Evolutionary conservation across 2,113 vertebrate species (phyloP).

Genomic region (Ptilorrhoa leucosticta): DNA sequence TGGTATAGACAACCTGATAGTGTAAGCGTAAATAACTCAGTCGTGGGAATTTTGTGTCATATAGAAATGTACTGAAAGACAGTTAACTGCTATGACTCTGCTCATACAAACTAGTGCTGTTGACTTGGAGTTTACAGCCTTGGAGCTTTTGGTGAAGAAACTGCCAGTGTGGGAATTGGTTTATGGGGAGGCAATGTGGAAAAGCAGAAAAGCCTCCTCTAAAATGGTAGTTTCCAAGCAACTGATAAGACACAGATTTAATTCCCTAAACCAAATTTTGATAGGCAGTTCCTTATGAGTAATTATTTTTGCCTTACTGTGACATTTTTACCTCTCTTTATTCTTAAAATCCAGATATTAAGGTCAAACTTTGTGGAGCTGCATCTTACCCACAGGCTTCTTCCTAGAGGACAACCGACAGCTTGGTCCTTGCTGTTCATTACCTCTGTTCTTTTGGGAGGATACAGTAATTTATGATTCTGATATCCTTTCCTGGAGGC

Average conservation of each 20-base stretch:
- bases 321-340: background rate
- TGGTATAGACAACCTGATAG: background rate
- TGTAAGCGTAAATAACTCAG: background rate
- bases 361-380: background rate
- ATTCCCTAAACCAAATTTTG: background rate
- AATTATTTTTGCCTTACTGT: background rate
- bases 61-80: background rate
- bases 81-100: background rate
- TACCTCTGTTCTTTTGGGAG: background rate
- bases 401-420: background rate
- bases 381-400: background rate
- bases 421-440: constrained; percentile 1
- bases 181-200: background rate
- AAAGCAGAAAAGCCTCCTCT: background rate
- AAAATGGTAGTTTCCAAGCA: background rate
- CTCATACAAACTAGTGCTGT: background rate
- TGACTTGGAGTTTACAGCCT: background rate
- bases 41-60: background rate
- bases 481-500: constrained; percentile 17
- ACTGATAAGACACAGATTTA: background rate
- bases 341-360: background rate
- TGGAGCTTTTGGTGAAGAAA: background rate
- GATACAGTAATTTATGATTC: background rate
- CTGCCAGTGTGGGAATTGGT: background rate
- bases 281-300: background rate